Evolutionary conservation across 2,797 vertebrate genomes (phyloP).

Genomic region (Botia almorhae): DNA sequence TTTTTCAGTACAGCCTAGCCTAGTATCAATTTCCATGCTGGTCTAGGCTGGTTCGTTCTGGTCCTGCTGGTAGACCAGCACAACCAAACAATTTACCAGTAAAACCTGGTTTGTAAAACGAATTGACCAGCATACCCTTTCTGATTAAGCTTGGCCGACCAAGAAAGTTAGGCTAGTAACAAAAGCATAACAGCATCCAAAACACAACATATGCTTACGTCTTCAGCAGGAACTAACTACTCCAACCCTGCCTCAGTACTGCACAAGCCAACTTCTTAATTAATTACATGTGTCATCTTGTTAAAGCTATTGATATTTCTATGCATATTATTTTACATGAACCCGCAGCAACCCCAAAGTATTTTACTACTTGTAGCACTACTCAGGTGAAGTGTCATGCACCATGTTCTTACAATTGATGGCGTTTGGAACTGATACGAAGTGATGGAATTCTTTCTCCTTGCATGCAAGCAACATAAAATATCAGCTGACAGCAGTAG

Average conservation of each 20-base stretch:
- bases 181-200: neutral
- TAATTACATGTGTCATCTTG: slow-evolving; percentile 30
- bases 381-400: neutral
- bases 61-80: too few species aligned
- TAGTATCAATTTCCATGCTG: too few species aligned
- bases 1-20: too few species aligned
- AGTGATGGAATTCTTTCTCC: slow-evolving; percentile 27
- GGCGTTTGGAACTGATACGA: slow-evolving; percentile 27
- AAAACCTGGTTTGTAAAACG: too few species aligned
- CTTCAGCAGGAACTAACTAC: neutral
- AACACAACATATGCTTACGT: neutral
- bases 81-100: too few species aligned
- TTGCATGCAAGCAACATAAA: slow-evolving; percentile 20
- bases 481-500: slow-evolving; percentile 25
- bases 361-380: slow-evolving; percentile 9
- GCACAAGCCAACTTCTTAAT: slow-evolving; percentile 44
- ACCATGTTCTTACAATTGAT: slow-evolving; percentile 15
- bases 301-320: slow-evolving; percentile 48
- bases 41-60: too few species aligned
- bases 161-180: neutral
- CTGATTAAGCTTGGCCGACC: too few species aligned
- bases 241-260: slow-evolving; percentile 38
- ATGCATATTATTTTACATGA: slow-evolving; percentile 6
- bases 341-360: slow-evolving; percentile 2
- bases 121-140: too few species aligned